These are phyloP conservation scores for Leptoteleia sp. DNA, from an alignment of 1,140 invertebrate genomes.

Conservation along the genomic window DNA sequence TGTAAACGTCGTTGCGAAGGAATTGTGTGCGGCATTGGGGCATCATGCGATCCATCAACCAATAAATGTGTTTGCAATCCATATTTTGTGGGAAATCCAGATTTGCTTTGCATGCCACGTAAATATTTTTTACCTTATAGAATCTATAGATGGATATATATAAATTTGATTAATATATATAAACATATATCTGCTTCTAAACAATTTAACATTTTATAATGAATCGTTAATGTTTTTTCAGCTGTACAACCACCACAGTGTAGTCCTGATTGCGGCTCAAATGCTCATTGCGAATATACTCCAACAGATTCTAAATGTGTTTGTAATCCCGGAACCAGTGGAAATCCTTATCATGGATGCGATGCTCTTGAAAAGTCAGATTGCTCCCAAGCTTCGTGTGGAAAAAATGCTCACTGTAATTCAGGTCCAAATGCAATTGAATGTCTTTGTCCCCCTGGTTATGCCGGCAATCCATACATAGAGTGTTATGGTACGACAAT, in stretches of 20 bases:
- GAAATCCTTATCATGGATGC: slow-evolving; percentile 93
- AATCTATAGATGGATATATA: no score
- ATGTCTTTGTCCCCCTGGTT: slow-evolving; percentile 91
- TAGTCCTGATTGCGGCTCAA: slow-evolving; percentile 88
- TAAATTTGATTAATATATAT: no score
- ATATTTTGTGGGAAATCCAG: slow-evolving; percentile 93
- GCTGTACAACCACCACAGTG: slow-evolving; percentile 89
- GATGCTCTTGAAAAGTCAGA: slow-evolving; percentile 85
- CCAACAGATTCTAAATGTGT: slow-evolving; percentile 87
- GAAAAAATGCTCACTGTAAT: slow-evolving; percentile 88
- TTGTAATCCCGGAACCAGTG: slow-evolving; percentile 90
- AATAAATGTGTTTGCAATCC: slow-evolving; percentile 93
- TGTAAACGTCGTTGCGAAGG: slow-evolving; percentile 93
- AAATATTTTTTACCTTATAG: slow-evolving; percentile 80
- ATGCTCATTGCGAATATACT: slow-evolving; percentile 94
- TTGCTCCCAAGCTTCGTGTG: slow-evolving; percentile 89
- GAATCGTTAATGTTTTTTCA: slow-evolving; percentile 76
- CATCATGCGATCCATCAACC: slow-evolving; percentile 88
- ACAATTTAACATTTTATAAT: no score
- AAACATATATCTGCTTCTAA: no score
- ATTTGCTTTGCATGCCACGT: slow-evolving; percentile 94
- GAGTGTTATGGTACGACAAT: slow-evolving; percentile 85
- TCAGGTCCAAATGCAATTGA: slow-evolving; percentile 87
- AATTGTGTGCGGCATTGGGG: slow-evolving; percentile 90
- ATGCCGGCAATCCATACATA: slow-evolving; percentile 92